Percentiles rank a stretch among this genome's conserved stretches.
Conservation (phyloP, 2,888 invertebrate genomes). For the Bursaphelenchus okinawaensis region DNA sequence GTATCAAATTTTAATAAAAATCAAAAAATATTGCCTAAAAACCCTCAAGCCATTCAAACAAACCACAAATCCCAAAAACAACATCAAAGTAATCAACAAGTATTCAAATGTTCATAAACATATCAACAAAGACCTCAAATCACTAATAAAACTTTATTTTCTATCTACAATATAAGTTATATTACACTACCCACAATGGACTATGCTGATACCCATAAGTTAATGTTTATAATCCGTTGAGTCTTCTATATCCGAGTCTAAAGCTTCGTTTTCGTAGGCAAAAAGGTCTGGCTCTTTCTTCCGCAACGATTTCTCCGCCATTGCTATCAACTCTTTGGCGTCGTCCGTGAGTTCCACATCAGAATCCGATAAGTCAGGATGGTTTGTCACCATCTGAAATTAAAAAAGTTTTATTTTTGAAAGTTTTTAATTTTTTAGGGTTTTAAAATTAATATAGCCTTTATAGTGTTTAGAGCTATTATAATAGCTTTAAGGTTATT, state of each 20-base stretch:
- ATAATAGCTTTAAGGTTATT: too few species aligned
- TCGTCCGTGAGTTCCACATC: constrained; percentile 24
- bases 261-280: constrained; percentile 9
- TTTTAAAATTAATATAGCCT: not conserved
- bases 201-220: not conserved
- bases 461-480: too few species aligned
- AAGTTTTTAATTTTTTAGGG: not conserved
- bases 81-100: too few species aligned
- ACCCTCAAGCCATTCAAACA: too few species aligned
- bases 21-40: too few species aligned
- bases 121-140: too few species aligned
- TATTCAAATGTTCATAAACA: too few species aligned
- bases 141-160: too few species aligned
- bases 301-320: constrained; percentile 14
- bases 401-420: constrained; percentile 12
- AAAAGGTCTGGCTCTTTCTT: constrained; percentile 14
- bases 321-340: constrained; percentile 17
- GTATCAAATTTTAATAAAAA: too few species aligned
- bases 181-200: too few species aligned
- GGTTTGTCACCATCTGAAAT: constrained; percentile 17
- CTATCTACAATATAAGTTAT: too few species aligned
- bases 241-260: constrained; percentile 1
- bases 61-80: too few species aligned
- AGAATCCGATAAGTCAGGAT: constrained; percentile 11
- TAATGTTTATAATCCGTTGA: not conserved